Evolutionary conservation across 1,140 invertebrate genomes (phyloP), one percentile per base, ranked within the genome.

Genomic region (Aphelinus atriplicis): DNA sequence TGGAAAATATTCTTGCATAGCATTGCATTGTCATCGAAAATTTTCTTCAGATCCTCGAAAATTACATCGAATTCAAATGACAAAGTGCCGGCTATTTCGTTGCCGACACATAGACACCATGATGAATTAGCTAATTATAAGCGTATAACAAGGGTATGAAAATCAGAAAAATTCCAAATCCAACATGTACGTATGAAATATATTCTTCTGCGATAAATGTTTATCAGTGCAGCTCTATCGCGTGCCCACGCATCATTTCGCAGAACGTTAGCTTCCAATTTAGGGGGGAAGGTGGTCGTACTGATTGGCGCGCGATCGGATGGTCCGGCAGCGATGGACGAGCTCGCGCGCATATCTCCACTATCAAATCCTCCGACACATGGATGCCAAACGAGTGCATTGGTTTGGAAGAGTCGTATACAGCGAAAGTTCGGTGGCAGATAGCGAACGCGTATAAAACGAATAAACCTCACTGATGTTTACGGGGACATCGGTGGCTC

Each of bases 231-330:
- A 69, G 42, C 47, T 69, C 61, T 69, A 69, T 69, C 61, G 48
- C 47, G 47, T 5, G 43, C 2, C 10, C 55, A 48, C 47, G 57
- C 9, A 68, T 69, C 57, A 61, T 69, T 69, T 69, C 57, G 67
- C 57, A 69, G 67, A 61, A 60, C 57, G 57, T 69, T 69, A 60
- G n/a, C 57, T 47, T 69, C 46, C 46, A 42, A 69, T 69, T 67
- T 10, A 42, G 4, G 6, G 65, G 10, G 6, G 26, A 26, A 65
- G 50, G 45, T 46, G 46, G 7, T 46, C 7, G 1, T 50, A 62
- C 51, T 71, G 61, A 71, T 71, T 71, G 61, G 10, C 70, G 58
- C 26, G 3, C 58, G 58, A 70, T 61, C 58, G 47, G 58, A 70
- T 61, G 7, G 26, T 43, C 26, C 43, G 26, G 2, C n/a, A 42